Conservation (phyloP, 2,113 vertebrate genomes). For the Bagarius yarrelli region DNA sequence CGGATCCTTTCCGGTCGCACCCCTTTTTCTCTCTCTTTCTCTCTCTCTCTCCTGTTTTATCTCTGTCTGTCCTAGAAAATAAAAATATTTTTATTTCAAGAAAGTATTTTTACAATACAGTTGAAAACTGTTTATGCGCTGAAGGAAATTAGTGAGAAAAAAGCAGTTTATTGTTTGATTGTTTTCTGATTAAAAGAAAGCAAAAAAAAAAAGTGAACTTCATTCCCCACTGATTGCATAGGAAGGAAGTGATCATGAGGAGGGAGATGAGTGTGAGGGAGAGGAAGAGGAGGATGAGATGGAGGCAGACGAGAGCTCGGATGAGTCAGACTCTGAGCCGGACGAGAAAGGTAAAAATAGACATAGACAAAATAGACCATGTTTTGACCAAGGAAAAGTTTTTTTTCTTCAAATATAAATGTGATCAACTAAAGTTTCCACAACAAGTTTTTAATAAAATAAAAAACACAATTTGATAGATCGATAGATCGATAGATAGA, state of each 20-base stretch:
- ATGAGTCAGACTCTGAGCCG: conserved; percentile 90
- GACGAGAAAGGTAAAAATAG: conserved; percentile 89
- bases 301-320: conserved; percentile 87
- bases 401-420: not conserved
- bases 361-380: not conserved
- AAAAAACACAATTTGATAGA: conserved; percentile 3
- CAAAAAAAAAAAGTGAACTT: not conserved
- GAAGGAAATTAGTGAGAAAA: too few species aligned
- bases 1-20: too few species aligned
- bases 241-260: conserved; percentile 89
- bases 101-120: too few species aligned
- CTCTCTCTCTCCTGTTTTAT: too few species aligned
- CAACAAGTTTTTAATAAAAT: not conserved
- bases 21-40: too few species aligned
- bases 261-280: conserved; percentile 84
- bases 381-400: not conserved
- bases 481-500: too few species aligned
- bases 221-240: conserved; percentile 47
- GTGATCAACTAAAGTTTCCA: not conserved
- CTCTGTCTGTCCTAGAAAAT: too few species aligned
- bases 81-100: too few species aligned
- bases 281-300: conserved; percentile 89
- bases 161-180: too few species aligned
- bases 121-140: too few species aligned
- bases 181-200: not conserved